phyloP scores from a whole-genome alignment of 2,888 invertebrate species.

The Blera fallax region DNA sequence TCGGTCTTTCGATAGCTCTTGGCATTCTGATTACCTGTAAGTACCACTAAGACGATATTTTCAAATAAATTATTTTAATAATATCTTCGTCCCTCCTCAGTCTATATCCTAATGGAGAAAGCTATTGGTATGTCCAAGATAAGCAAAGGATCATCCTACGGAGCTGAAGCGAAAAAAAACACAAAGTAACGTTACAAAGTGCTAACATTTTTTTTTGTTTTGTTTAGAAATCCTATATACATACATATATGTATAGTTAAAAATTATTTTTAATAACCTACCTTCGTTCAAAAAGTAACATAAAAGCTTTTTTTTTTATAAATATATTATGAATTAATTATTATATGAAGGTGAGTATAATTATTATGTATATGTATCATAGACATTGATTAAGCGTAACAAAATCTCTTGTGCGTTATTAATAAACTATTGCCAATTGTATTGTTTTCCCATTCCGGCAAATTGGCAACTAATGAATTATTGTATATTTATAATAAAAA shows the following conservation, averaged over 20 bases:
- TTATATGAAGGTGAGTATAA: slow-evolving; percentile 5
- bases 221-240: slow-evolving; percentile 6
- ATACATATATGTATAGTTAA: background rate
- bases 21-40: slow-evolving; percentile 88
- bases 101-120: slow-evolving; percentile 89
- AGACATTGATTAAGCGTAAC: slow-evolving; percentile 55
- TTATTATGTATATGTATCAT: slow-evolving; percentile 38
- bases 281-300: slow-evolving; percentile 12
- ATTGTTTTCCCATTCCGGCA: slow-evolving; percentile 18
- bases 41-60: slow-evolving; percentile 81
- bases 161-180: slow-evolving; percentile 80
- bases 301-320: slow-evolving; percentile 33
- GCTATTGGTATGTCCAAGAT: slow-evolving; percentile 93
- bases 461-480: slow-evolving; percentile 34
- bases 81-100: slow-evolving; percentile 81
- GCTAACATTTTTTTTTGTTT: background rate
- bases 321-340: slow-evolving; percentile 26
- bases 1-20: slow-evolving; percentile 77
- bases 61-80: background rate
- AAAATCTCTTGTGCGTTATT: slow-evolving; percentile 14
- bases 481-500: slow-evolving; percentile 46
- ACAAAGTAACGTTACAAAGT: slow-evolving; percentile 74
- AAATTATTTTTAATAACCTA: background rate
- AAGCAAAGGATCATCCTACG: slow-evolving; percentile 92
- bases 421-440: slow-evolving; percentile 50